phyloP scores from a whole-genome alignment of 2,797 vertebrate species.

The Helicolenus hilgendorfi region DNA sequence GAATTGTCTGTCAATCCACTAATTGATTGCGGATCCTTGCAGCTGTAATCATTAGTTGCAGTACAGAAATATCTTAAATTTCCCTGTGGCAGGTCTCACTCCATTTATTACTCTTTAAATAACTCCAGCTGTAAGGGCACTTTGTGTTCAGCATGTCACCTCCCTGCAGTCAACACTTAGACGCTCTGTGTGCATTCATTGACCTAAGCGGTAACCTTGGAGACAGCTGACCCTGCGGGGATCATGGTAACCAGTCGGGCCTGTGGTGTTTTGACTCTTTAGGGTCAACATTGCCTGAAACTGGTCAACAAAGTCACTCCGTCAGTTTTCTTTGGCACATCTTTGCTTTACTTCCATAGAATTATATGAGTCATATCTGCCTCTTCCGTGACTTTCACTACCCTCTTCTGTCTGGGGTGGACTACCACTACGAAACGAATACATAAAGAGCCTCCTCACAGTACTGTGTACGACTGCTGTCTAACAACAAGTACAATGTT shows the following conservation, averaged over 20 bases:
- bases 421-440: background rate
- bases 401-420: background rate
- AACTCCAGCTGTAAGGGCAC: slow-evolving; percentile 1
- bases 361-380: slow-evolving; percentile 42
- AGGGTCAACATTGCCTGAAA: slow-evolving; percentile 19
- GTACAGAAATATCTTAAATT: background rate
- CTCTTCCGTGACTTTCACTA: slow-evolving; percentile 8
- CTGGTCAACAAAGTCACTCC: background rate
- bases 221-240: slow-evolving; percentile 54
- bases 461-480: background rate
- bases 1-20: rapidly evolving
- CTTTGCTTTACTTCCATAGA: slow-evolving; percentile 23
- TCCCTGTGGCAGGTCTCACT: background rate
- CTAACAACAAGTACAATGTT: background rate
- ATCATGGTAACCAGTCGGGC: slow-evolving; percentile 26
- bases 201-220: slow-evolving; percentile 61
- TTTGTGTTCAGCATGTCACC: slow-evolving; percentile 16
- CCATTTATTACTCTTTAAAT: slow-evolving; percentile 23
- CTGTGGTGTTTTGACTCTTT: slow-evolving; percentile 25
- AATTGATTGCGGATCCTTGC: background rate
- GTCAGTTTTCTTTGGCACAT: slow-evolving; percentile 1
- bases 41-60: background rate
- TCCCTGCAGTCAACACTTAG: slow-evolving; percentile 26
- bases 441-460: background rate
- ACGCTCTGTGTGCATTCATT: slow-evolving; percentile 25